Conservation (phyloP, 2,888 invertebrate species). For the Andrena camellia region DNA sequence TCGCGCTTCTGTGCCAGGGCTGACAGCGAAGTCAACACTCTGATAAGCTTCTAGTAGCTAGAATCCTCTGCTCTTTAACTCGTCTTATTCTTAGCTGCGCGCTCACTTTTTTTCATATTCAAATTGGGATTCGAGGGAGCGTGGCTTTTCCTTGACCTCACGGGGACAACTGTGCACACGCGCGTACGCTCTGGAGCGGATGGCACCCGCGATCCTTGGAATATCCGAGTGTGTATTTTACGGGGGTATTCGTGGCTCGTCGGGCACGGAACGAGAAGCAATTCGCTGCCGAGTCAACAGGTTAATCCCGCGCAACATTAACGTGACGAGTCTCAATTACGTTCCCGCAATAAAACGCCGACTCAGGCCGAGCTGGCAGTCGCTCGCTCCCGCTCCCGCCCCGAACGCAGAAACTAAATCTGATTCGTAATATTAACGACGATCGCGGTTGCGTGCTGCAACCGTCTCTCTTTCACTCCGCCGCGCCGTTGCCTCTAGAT, state of each 20-base stretch:
- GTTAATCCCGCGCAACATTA: slow-evolving; percentile 47
- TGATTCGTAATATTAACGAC: slow-evolving; percentile 46
- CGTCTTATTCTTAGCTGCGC: too few relatives aligned
- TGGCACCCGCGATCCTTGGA: too few relatives aligned
- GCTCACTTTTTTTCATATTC: too few relatives aligned
- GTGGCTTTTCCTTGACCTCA: background rate
- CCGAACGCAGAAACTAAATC: slow-evolving; percentile 39
- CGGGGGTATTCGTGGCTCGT: background rate
- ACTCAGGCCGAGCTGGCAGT: slow-evolving; percentile 16
- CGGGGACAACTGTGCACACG: too few relatives aligned
- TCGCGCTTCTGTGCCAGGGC: background rate
- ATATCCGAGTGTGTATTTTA: background rate
- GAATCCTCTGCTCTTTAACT: background rate
- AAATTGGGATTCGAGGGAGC: background rate
- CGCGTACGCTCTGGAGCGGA: too few relatives aligned
- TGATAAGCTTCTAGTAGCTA: background rate
- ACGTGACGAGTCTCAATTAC: slow-evolving; percentile 49
- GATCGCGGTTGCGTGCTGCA: slow-evolving; percentile 23
- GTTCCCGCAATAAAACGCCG: slow-evolving; percentile 35
- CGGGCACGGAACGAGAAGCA: slow-evolving; percentile 22
- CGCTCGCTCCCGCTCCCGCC: background rate
- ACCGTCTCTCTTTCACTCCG: slow-evolving; percentile 15
- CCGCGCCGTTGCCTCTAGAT: slow-evolving; percentile 12
- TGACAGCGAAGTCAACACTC: slow-evolving; percentile 30
- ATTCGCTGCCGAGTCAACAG: slow-evolving; percentile 41